A percentile compares a stretch with the other conserved stretches of the same genome.
Evolutionary conservation across 1,140 invertebrate genomes (phyloP).

Genomic region (Pseudomyrmex flavicornis): DNA sequence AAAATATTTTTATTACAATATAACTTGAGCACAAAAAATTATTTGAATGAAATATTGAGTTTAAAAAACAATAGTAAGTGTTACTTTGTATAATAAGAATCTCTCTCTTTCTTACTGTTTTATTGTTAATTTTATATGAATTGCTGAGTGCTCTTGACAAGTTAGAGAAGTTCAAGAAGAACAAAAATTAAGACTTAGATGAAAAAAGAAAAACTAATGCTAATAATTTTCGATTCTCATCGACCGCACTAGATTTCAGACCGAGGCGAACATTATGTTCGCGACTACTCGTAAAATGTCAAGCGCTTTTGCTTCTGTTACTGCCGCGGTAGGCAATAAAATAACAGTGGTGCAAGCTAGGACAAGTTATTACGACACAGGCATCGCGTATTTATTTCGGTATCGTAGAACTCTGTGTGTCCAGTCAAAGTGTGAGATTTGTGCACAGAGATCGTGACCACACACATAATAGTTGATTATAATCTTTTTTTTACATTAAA

Average conservation of each 20-base stretch:
- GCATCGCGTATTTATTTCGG: conserved; percentile 46
- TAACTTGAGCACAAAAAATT: too few species aligned
- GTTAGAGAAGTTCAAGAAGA: neutral
- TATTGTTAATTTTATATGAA: too few species aligned
- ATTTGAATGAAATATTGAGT: too few species aligned
- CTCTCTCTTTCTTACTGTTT: too few species aligned
- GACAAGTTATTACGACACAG: conserved; percentile 59
- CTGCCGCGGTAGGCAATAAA: conserved; percentile 58
- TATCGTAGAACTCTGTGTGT: neutral
- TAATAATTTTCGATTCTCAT: conserved; percentile 59
- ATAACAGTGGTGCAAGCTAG: conserved; percentile 11
- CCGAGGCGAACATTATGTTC: conserved; percentile 34
- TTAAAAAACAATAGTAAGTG: too few species aligned
- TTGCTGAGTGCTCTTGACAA: neutral
- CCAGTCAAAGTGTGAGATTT: neutral
- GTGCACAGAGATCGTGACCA: neutral
- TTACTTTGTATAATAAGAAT: too few species aligned
- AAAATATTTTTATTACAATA: too few species aligned
- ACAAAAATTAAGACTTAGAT: neutral
- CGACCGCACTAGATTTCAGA: conserved; percentile 19
- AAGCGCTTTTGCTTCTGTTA: conserved; percentile 52
- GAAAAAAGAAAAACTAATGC: conserved; percentile 55
- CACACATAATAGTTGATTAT: conserved; percentile 33
- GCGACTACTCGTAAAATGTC: conserved; percentile 58
- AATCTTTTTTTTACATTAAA: neutral